phyloP scores from a whole-genome alignment of 2,888 invertebrate genomes.

The Parnassius apollo region DNA sequence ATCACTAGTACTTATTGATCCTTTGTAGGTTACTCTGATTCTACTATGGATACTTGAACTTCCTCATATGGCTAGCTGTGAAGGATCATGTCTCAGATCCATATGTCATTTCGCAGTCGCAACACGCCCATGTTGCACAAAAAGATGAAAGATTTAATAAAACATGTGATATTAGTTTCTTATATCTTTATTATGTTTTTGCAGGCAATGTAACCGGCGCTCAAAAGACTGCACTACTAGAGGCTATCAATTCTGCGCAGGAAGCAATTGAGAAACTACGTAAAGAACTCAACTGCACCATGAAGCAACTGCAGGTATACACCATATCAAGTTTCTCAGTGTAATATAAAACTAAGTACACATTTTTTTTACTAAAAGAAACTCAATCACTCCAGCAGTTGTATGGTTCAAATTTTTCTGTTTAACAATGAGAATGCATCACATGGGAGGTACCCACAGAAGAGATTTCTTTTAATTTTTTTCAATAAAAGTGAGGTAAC shows the following conservation, averaged over 20 bases:
- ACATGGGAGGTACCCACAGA: too few species aligned
- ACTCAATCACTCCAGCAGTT: too few species aligned
- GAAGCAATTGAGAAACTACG: constrained; percentile 90
- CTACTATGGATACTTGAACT: not conserved
- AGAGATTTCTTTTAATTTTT: too few species aligned
- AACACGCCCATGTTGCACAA: not conserved
- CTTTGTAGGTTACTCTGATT: too few species aligned
- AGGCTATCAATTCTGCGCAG: constrained; percentile 91
- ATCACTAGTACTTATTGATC: too few species aligned
- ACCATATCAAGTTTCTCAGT: not conserved
- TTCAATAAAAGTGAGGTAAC: too few species aligned
- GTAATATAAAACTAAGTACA: too few species aligned
- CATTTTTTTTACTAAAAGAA: too few species aligned
- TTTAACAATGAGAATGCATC: too few species aligned
- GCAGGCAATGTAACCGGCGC: constrained; percentile 82
- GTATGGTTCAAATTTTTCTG: too few species aligned
- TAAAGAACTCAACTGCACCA: constrained; percentile 80
- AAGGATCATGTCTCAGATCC: not conserved
- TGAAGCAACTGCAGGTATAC: constrained; percentile 66
- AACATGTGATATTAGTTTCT: not conserved
- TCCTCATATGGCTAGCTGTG: not conserved
- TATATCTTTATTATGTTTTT: not conserved
- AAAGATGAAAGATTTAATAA: not conserved
- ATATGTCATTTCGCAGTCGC: not conserved
- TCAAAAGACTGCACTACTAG: constrained; percentile 87